A percentile compares a stretch with the other conserved stretches of the same genome.
Evolutionary conservation across 2,113 vertebrate species (phyloP).

Genomic region (Elgaria multicarinata): DNA sequence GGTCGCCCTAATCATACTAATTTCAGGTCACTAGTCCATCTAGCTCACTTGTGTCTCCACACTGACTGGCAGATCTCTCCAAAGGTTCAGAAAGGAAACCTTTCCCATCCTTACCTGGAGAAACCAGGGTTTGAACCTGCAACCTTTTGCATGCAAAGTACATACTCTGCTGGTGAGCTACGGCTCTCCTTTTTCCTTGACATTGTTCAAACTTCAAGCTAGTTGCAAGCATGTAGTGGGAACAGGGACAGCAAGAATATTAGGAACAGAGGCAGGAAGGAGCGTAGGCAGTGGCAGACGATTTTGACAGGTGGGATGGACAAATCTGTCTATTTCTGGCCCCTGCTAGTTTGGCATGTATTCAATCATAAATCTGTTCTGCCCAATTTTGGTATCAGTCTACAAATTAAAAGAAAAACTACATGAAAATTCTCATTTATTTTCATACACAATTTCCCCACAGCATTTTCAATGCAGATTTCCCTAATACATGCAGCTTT

Average conservation of each 20-base stretch:
- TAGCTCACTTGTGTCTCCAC: not conserved
- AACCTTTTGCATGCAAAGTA: not conserved
- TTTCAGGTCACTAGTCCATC: not conserved
- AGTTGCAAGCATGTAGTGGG: not conserved
- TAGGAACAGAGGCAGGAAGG: not conserved
- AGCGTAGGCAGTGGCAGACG: not conserved
- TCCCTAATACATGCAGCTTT: too few species aligned
- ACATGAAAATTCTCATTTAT: not conserved
- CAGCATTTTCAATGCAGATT: not conserved
- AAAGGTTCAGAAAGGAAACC: not conserved
- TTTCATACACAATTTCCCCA: not conserved
- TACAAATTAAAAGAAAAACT: not conserved
- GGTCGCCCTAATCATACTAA: too few species aligned
- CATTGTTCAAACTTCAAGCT: not conserved
- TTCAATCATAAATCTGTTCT: not conserved
- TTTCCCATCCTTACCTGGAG: not conserved
- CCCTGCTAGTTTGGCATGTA: not conserved
- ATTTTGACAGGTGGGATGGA: not conserved
- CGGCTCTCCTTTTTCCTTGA: too few species aligned
- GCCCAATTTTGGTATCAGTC: not conserved
- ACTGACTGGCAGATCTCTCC: not conserved
- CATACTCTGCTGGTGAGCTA: not conserved
- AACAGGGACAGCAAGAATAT: not conserved
- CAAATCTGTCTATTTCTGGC: not conserved
- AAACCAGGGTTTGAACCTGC: too few species aligned